phyloP scores from a whole-genome alignment of 2,113 vertebrate species.

The Greenwoodochromis staneri region DNA sequence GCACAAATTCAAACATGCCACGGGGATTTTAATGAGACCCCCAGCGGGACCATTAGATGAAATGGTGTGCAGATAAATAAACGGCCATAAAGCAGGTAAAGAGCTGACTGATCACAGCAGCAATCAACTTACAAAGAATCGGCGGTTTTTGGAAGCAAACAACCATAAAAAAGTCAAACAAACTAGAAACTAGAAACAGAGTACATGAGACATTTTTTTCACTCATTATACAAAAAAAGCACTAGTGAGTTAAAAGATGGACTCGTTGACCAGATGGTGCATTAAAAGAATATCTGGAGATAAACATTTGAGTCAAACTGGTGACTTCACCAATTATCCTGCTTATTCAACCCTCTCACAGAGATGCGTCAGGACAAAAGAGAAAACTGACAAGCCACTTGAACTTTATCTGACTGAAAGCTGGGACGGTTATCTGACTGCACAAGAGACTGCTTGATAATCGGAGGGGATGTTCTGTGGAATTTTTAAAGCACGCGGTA shows the following conservation, averaged over 20 bases:
- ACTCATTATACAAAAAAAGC: background rate
- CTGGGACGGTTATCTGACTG: background rate
- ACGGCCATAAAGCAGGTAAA: background rate
- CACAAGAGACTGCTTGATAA: background rate
- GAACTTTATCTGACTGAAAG: background rate
- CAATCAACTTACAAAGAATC: background rate
- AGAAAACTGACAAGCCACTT: background rate
- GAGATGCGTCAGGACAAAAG: background rate
- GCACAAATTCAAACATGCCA: background rate
- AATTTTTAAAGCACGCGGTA: background rate
- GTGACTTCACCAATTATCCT: background rate
- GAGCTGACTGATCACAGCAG: background rate
- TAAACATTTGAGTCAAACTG: background rate
- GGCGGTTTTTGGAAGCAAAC: fast-evolving
- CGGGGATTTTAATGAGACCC: conserved; percentile 7
- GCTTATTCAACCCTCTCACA: background rate
- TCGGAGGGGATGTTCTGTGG: background rate
- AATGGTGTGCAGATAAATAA: background rate
- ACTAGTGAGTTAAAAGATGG: background rate
- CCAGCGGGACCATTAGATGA: background rate
- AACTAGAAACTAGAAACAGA: background rate
- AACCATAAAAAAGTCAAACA: background rate
- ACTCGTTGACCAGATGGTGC: background rate
- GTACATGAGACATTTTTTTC: background rate
- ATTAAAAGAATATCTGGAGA: background rate